Conservation (phyloP, 2,113 vertebrate species). For the Odocoileus hemionus region DNA sequence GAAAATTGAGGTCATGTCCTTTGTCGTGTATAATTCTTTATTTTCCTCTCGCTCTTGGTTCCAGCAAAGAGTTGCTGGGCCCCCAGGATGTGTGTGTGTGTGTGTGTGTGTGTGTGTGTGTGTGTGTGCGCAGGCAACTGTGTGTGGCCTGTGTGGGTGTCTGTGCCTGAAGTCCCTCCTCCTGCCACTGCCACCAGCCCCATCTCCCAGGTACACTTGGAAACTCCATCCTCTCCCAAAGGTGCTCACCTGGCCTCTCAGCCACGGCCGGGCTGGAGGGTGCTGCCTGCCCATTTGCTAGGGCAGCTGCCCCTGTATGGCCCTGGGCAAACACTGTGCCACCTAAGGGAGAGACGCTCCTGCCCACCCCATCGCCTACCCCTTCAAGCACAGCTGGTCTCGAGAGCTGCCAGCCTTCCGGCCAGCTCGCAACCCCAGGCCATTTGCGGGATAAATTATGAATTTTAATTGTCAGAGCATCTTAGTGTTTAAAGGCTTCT, state of each 20-base stretch:
- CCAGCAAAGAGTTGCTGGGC: constrained; percentile 11
- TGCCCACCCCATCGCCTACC: background rate
- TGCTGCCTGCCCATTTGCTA: background rate
- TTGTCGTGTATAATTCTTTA: constrained; percentile 56
- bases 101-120: background rate
- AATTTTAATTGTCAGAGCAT: constrained; percentile 73
- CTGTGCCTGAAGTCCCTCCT: background rate
- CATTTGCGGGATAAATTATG: constrained; percentile 67
- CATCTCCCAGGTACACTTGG: background rate
- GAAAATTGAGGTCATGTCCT: constrained; percentile 67
- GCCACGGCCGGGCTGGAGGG: background rate
- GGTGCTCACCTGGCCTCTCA: background rate
- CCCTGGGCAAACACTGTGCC: background rate
- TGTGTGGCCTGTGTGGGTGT: background rate
- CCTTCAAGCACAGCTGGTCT: background rate
- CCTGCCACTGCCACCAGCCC: background rate
- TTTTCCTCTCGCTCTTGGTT: constrained; percentile 50
- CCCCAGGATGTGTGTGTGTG: background rate
- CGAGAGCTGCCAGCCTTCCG: constrained; percentile 34
- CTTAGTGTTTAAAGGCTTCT: constrained; percentile 68
- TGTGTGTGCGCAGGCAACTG: rapidly evolving
- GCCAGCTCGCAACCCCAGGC: background rate
- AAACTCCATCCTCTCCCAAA: constrained; percentile 14
- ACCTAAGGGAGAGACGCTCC: background rate
- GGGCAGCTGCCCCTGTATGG: background rate